Evolutionary conservation across 2,888 invertebrate species (phyloP), one percentile per base, ranked within the genome.

Genomic region (Catocala sponsa): DNA sequence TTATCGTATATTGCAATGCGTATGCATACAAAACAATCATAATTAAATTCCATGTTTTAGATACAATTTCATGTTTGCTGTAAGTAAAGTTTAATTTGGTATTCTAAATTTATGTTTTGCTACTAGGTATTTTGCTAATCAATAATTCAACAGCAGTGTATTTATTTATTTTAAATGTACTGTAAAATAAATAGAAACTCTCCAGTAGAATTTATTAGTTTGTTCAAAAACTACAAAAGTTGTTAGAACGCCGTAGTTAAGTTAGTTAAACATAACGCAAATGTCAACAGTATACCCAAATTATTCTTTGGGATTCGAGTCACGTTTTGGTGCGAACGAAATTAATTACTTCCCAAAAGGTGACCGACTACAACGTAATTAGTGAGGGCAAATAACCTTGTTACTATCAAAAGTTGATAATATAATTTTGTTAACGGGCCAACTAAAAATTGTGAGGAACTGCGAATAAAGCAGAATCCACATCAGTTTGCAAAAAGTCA

Each of bases 281-380:
- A 68, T 66, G 68, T 68, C 77, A 75, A 71, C 66, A 76, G 51
- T 59, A 55, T 68, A 66, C 66, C 55, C 57, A 76, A 76, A 74
- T 66, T 65, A 65, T 74, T 65, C 66, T 67, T 76, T 51, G 43
- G 59, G 48, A 66, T 65, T 68, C 77, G 46, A 66, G 77, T 75
- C 75, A 75, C 75, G 75, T 75, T 75, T 74, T 65, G 65, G 62
- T 75, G 63, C 63, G 68, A 76, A 68, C 55, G 61, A 76, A 75
- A 75, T 75, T 76, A 76, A 75, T 75, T 71, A 74, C 59, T 74
- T 64, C 63, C 57, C 25, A 60, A 67, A 74, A 68, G 71, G 71
- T 70, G 55, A 64, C 65, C 58, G 41, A 64, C 38, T 55, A 67
- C 55, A 59, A 54, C 55, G 59, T 74, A 76, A 76, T 74, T 73